Percentiles rank a stretch among this genome's conserved stretches.
phyloP scores from a whole-genome alignment of 2,113 vertebrate species.

The Leucopsar rothschildi region DNA sequence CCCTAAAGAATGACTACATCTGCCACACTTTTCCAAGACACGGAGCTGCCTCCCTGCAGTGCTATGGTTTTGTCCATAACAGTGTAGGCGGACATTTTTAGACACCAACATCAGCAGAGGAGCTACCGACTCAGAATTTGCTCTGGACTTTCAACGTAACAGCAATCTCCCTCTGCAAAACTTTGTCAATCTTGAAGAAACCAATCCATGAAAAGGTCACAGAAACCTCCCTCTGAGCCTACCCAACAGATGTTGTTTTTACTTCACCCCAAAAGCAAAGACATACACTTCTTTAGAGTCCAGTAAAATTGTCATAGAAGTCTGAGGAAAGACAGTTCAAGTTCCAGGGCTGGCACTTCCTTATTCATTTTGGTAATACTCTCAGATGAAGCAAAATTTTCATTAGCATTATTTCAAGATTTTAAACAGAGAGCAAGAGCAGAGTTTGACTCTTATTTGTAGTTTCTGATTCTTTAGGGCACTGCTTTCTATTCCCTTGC shows the following conservation, averaged over 20 bases:
- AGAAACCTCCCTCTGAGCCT: background rate
- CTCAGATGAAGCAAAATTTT: background rate
- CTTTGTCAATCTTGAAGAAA: background rate
- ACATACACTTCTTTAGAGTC: background rate
- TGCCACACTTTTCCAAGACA: background rate
- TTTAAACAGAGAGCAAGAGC: background rate
- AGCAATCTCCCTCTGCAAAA: background rate
- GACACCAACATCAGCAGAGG: slow-evolving; percentile 11
- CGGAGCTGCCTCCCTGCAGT: background rate
- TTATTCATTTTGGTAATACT: background rate
- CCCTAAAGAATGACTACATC: background rate
- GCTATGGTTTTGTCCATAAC: background rate
- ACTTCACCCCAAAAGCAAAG: background rate
- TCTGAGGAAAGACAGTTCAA: background rate
- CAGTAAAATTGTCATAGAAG: background rate
- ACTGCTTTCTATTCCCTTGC: background rate
- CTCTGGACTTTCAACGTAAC: background rate
- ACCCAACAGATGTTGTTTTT: background rate
- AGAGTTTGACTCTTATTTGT: background rate
- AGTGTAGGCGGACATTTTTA: slow-evolving; percentile 21
- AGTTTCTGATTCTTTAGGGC: background rate
- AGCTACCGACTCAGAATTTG: slow-evolving; percentile 15
- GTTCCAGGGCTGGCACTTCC: background rate
- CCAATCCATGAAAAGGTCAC: background rate
- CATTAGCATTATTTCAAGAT: background rate